Evolutionary conservation across 1,140 invertebrate genomes (phyloP).

Genomic region (Pseudomyrmex sp.): DNA sequence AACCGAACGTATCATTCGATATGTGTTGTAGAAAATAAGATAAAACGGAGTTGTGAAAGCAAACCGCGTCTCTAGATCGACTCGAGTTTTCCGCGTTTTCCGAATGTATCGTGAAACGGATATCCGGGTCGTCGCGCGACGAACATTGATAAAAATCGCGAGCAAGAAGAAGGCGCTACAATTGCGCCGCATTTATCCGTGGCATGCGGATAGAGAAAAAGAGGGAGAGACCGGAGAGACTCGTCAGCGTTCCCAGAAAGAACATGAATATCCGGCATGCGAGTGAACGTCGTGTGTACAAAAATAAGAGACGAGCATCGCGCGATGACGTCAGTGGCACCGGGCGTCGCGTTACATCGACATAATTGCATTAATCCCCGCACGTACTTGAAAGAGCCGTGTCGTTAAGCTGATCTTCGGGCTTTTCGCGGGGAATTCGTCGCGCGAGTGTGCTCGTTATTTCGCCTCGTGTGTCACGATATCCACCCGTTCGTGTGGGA

Average conservation of each 20-base stretch:
- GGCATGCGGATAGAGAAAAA: slow-evolving; percentile 46
- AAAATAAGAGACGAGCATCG: slow-evolving; percentile 51
- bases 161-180: slow-evolving; percentile 14
- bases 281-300: slow-evolving; percentile 55
- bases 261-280: slow-evolving; percentile 74
- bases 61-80: neutral
- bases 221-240: slow-evolving; percentile 42
- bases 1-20: no score
- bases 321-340: slow-evolving; percentile 74
- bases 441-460: slow-evolving; percentile 9
- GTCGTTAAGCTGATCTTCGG: slow-evolving; percentile 60
- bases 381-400: slow-evolving; percentile 59
- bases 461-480: neutral
- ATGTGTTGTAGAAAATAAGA: neutral
- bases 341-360: slow-evolving; percentile 75
- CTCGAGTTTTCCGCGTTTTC: neutral
- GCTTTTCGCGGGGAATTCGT: slow-evolving; percentile 47
- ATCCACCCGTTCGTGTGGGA: neutral
- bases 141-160: slow-evolving; percentile 38
- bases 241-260: slow-evolving; percentile 76
- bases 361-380: slow-evolving; percentile 76
- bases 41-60: no score
- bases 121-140: slow-evolving; percentile 42
- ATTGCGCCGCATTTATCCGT: slow-evolving; percentile 38
- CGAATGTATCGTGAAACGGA: slow-evolving; percentile 12